Evolutionary conservation across 2,113 vertebrate species (phyloP).

Genomic region (Tragulus kanchil): DNA sequence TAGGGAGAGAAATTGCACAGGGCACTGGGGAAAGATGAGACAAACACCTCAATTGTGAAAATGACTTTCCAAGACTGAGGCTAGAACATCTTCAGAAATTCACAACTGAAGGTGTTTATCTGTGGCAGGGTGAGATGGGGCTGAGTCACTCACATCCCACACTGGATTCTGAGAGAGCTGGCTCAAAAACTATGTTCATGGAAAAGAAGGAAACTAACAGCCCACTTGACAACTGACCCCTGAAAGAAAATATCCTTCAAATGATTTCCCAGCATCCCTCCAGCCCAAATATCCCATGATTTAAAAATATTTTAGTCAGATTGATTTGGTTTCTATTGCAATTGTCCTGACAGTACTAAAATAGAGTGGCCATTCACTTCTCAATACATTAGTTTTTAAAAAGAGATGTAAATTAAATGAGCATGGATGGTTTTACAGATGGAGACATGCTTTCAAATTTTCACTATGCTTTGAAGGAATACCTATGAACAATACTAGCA

Average conservation of each 20-base stretch:
- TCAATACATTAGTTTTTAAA: constrained; percentile 13
- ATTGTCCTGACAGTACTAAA: not conserved
- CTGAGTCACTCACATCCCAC: not conserved
- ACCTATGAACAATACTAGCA: not conserved
- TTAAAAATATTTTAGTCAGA: not conserved
- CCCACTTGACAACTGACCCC: not conserved
- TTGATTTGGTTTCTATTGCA: not conserved
- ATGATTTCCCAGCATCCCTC: not conserved
- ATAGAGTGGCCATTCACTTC: not conserved
- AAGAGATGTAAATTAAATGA: constrained; percentile 4
- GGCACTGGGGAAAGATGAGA: not conserved
- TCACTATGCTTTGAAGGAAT: constrained; percentile 8
- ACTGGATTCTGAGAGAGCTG: not conserved
- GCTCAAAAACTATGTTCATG: not conserved
- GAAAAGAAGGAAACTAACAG: constrained; percentile 47
- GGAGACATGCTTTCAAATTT: constrained; percentile 1
- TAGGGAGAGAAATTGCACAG: not conserved
- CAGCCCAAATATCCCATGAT: not conserved
- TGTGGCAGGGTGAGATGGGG: not conserved
- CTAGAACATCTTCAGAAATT: not conserved
- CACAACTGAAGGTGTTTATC: not conserved
- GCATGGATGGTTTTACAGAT: not conserved
- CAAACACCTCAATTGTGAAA: not conserved
- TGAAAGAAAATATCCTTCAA: not conserved
- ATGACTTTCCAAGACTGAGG: not conserved